Conservation (phyloP, 2,888 invertebrate genomes). For the Eristalis tenax region DNA sequence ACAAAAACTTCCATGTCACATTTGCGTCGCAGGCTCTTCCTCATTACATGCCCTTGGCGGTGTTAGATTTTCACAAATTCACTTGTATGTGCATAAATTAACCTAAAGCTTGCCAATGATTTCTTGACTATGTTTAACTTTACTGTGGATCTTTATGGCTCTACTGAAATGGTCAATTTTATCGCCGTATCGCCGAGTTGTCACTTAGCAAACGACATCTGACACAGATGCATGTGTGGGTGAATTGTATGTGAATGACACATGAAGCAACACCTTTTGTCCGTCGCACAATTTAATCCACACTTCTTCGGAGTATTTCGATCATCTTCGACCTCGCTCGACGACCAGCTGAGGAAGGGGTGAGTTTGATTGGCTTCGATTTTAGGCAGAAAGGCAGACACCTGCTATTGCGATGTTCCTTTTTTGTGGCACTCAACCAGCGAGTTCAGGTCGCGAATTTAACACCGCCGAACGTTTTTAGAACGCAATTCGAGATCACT, state of each 20-base stretch:
- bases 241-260: neutral
- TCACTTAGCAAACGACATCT: conserved; percentile 9
- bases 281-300: neutral
- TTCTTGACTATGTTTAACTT: neutral
- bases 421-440: neutral
- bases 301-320: neutral
- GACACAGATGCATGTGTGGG: neutral
- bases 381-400: neutral
- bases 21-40: neutral
- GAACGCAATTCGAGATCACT: conserved; percentile 10
- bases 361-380: too few species aligned
- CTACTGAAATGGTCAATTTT: neutral
- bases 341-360: neutral
- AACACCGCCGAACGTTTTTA: neutral
- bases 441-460: neutral
- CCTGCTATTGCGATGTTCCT: neutral
- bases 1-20: neutral
- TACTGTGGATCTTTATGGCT: neutral
- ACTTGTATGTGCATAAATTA: neutral
- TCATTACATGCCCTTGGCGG: neutral
- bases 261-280: neutral
- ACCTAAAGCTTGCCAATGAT: neutral
- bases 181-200: neutral
- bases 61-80: neutral
- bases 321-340: neutral